Evolutionary conservation across 2,888 invertebrate genomes (phyloP), one percentile per base, ranked within the genome.

Genomic region (Cantharis flavilabris): DNA sequence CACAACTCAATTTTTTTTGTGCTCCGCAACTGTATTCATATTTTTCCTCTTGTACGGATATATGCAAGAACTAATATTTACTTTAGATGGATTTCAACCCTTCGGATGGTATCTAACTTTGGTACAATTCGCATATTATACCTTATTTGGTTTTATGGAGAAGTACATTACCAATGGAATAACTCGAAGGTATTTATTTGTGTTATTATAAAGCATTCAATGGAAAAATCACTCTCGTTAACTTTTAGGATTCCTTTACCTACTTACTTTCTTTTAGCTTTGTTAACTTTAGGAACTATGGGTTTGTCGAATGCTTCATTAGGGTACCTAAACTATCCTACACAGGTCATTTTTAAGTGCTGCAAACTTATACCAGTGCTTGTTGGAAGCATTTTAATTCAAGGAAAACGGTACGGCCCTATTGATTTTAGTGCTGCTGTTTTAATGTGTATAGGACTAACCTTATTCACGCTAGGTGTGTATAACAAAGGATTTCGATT

Each of bases 361-460:
- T 99, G 98, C 88, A 99, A 99, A 88, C 90, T 98, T 0, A 97
- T 98, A 83, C 98, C 98, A 0, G 98, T 98, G 0, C 92, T 99
- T 87, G 92, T 97, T 79, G 98, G 98, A 20, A 97, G 98, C 82
- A 96, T 98, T 81, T 86, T 98, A 70, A 98, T 98, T 84, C 94
- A 98, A 89, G 94, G 95, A 75, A 98, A 98, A 89, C 92, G 92
- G 82, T 97, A 97, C 88, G 94, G 94, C 1, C 90, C 93, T 16
- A 86, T 97, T 79, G 98, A 98, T 87, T 95, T 97, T 87, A 83
- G 93, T 9, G 96, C 98, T 0, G 97, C 97, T 70, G 85, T 93
- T 9, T 89, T 94, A 72, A 97, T 98, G 97, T 97, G 97, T 87
- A 85, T 95, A 70, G 98, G 98, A 69, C 89, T 98, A 80, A 95